phyloP scores from a whole-genome alignment of 2,888 invertebrate species.

The Alsophila aescularia region DNA sequence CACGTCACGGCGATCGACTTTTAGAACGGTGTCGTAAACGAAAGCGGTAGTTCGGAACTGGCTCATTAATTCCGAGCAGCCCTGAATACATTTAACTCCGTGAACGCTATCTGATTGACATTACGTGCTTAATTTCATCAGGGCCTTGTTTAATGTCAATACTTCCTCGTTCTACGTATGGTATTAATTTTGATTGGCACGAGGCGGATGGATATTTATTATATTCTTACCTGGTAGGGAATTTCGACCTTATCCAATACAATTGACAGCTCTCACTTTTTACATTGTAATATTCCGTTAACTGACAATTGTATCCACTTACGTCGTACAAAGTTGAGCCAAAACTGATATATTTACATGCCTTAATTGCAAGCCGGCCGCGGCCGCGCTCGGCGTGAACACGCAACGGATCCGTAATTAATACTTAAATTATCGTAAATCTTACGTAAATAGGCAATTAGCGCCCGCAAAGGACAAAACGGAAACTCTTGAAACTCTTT shows the following conservation, averaged over 20 bases:
- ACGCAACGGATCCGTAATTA: neutral
- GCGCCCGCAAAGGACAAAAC: slow-evolving; percentile 6
- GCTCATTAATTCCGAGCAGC: slow-evolving; percentile 5
- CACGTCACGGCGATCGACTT: neutral
- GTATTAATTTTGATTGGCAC: slow-evolving; percentile 5
- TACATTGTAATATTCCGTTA: slow-evolving; percentile 3
- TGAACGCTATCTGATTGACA: slow-evolving; percentile 13
- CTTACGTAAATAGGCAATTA: slow-evolving; percentile 9
- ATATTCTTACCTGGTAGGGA: neutral
- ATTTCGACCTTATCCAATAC: neutral
- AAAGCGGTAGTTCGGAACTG: neutral
- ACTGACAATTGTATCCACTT: slow-evolving; percentile 5
- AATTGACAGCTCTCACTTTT: neutral
- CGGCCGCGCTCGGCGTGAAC: neutral
- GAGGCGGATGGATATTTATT: neutral
- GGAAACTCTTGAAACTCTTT: slow-evolving; percentile 8
- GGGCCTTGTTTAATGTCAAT: slow-evolving; percentile 8
- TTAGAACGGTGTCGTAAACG: neutral
- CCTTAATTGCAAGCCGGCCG: slow-evolving; percentile 1
- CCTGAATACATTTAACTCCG: neutral
- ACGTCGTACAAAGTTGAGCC: neutral
- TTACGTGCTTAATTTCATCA: slow-evolving; percentile 5
- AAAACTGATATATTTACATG: neutral
- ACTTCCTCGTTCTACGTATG: slow-evolving; percentile 13
- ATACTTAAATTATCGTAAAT: slow-evolving; percentile 12